phyloP scores from a whole-genome alignment of 2,113 vertebrate species.

The Gallinago jamesoni region DNA sequence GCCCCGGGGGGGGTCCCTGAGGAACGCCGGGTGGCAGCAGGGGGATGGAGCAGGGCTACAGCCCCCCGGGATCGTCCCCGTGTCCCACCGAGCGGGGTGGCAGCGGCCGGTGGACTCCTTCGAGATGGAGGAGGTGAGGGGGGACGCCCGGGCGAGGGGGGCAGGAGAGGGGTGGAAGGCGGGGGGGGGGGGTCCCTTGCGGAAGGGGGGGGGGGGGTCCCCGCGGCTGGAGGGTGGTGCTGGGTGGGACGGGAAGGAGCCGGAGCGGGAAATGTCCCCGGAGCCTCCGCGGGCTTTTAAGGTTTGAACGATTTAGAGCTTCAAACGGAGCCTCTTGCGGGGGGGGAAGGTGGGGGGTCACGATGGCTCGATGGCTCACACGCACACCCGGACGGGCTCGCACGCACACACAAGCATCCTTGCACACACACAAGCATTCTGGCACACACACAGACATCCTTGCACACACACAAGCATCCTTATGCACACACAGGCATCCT shows the following conservation, averaged over 20 bases:
- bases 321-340: neutral
- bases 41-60: neutral
- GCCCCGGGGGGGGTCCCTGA: neutral
- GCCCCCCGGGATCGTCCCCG: neutral
- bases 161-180: no score
- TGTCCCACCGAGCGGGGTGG: neutral
- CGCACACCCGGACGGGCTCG: neutral
- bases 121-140: constrained; percentile 79
- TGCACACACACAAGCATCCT: no score
- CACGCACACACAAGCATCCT: no score
- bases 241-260: neutral
- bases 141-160: neutral
- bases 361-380: neutral
- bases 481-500: no score
- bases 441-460: no score
- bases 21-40: neutral
- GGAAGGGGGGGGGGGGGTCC: neutral
- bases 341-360: neutral
- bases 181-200: neutral
- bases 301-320: neutral
- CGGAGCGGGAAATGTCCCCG: neutral
- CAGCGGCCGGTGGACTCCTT: constrained; percentile 67
- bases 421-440: no score
- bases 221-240: neutral
- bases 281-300: neutral